Percentiles rank a stretch among this genome's conserved stretches.
These are phyloP conservation scores for Lithobius niger DNA, from an alignment of 1,140 invertebrate genomes.

Conservation along the genomic window DNA sequence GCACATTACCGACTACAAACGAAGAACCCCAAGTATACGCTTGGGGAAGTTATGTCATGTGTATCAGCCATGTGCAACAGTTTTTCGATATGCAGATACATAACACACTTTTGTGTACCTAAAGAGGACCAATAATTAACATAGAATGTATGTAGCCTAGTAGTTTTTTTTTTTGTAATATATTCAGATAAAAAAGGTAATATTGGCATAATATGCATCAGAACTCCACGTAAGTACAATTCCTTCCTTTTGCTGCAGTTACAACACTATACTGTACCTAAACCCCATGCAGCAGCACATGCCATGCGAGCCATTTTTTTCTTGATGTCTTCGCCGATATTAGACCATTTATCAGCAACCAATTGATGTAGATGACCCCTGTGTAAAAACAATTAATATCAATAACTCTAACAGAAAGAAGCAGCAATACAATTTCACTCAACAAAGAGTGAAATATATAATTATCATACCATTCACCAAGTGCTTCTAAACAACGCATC, in stretches of 20 bases:
- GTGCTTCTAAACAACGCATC: constrained; percentile 91
- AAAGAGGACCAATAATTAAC: no score
- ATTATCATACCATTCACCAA: constrained; percentile 77
- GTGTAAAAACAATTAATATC: constrained; percentile 5
- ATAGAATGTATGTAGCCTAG: no score
- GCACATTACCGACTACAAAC: no score
- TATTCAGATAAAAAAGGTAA: background rate
- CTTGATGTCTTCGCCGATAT: constrained; percentile 46
- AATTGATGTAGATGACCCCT: constrained; percentile 59
- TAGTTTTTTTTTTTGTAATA: background rate
- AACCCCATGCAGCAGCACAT: constrained; percentile 86
- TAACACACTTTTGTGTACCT: no score
- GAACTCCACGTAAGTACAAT: background rate
- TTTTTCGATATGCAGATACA: no score
- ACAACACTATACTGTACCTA: no score
- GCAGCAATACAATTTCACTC: background rate
- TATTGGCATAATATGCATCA: no score
- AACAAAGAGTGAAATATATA: background rate
- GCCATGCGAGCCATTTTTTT: constrained; percentile 81
- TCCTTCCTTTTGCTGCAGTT: background rate
- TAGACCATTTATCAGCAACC: constrained; percentile 58
- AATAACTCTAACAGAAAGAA: background rate
- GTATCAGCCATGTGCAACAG: no score
- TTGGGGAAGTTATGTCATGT: no score
- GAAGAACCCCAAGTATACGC: no score